phyloP scores from a whole-genome alignment of 1,140 invertebrate genomes.

The Penaeus indicus region DNA sequence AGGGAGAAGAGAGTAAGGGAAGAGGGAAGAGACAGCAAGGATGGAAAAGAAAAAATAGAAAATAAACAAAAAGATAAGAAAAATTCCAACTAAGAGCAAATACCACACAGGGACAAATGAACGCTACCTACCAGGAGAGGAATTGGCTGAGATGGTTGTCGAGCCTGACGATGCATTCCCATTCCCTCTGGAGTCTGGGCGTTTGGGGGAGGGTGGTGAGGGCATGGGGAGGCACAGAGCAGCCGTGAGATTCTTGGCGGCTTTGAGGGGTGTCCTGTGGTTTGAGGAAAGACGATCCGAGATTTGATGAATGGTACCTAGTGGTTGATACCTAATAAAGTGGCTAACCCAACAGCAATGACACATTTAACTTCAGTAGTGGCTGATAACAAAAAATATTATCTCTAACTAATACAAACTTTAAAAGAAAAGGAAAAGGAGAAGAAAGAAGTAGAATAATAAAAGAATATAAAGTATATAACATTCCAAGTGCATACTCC shows the following conservation, averaged over 20 bases:
- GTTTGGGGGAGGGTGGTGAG: conserved; percentile 71
- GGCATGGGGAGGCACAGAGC: conserved; percentile 68
- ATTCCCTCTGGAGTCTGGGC: conserved; percentile 70
- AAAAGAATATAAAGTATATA: background rate
- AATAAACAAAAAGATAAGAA: background rate
- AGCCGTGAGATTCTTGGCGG: conserved; percentile 70
- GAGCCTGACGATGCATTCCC: conserved; percentile 74
- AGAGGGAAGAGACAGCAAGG: too few relatives aligned
- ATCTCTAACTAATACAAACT: too few relatives aligned
- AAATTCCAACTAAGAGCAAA: background rate
- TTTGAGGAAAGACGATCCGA: conserved; percentile 35
- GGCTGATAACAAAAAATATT: too few relatives aligned
- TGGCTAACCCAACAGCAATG: too few relatives aligned
- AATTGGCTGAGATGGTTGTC: conserved; percentile 83
- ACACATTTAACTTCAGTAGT: too few relatives aligned
- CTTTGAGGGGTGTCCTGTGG: conserved; percentile 73
- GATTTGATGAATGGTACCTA: background rate
- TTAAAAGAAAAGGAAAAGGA: background rate
- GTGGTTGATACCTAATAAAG: too few relatives aligned
- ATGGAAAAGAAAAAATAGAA: too few relatives aligned
- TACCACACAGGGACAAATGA: background rate
- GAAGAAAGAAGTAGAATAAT: background rate
- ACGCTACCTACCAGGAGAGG: conserved; percentile 75
- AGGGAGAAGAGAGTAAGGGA: too few relatives aligned
- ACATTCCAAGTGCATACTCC: conserved; percentile 25